Conservation (phyloP, 2,113 vertebrate genomes). For the Epinephelus moara region DNA sequence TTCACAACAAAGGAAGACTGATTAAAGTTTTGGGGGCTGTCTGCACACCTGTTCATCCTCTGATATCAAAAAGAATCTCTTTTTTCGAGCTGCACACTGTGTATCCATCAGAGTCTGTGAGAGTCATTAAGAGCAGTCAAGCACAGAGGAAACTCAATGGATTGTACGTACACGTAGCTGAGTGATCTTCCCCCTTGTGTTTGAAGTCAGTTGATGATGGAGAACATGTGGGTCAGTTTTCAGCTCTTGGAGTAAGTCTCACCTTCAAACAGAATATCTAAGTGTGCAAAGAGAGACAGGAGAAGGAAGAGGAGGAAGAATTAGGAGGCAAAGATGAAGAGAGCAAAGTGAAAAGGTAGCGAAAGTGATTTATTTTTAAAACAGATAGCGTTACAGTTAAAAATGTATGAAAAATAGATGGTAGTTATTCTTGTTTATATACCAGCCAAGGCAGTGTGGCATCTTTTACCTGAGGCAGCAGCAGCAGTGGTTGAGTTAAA, state of each 20-base stretch:
- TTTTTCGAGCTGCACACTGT: conserved; percentile 28
- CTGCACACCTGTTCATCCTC: conserved; percentile 72
- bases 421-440: neutral
- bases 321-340: neutral
- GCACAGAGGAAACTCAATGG: conserved; percentile 43
- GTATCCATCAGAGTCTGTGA: conserved; percentile 40
- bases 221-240: conserved; percentile 62
- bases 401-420: neutral
- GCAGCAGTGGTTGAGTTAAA: neutral
- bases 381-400: neutral
- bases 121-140: conserved; percentile 42
- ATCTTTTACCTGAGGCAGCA: neutral
- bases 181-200: conserved; percentile 39
- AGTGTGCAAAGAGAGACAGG: neutral
- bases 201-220: conserved; percentile 64
- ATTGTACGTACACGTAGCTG: conserved; percentile 28
- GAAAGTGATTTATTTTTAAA: neutral
- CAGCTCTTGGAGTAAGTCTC: conserved; percentile 26
- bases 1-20: conserved; percentile 68
- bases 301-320: neutral
- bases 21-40: conserved; percentile 56
- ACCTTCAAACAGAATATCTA: conserved; percentile 32
- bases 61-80: conserved; percentile 63
- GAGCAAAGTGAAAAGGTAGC: neutral
- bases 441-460: neutral